phyloP scores from a whole-genome alignment of 2,888 invertebrate species.

The Diachrysia chrysitis region DNA sequence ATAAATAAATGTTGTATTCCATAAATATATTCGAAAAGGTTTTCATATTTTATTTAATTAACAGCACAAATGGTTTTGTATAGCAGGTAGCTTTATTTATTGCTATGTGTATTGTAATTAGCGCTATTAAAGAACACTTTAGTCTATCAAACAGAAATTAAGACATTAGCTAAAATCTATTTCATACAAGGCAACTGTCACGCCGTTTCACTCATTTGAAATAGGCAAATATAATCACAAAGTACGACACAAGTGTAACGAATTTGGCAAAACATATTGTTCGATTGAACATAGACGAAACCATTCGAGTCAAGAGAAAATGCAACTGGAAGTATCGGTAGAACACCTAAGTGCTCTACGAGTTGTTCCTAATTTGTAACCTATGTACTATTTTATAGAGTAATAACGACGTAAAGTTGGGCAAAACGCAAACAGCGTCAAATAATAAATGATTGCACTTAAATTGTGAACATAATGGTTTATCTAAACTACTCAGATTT shows the following conservation, averaged over 20 bases:
- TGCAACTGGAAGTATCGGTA: constrained; percentile 59
- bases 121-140: constrained; percentile 43
- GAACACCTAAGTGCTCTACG: constrained; percentile 40
- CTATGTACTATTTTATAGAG: constrained; percentile 32
- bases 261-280: constrained; percentile 66
- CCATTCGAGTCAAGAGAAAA: constrained; percentile 47
- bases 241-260: constrained; percentile 65
- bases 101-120: constrained; percentile 58
- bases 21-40: constrained; percentile 79
- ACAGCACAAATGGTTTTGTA: constrained; percentile 62
- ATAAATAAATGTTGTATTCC: constrained; percentile 82
- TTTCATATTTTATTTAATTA: constrained; percentile 62
- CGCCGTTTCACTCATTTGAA: constrained; percentile 67
- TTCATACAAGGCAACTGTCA: constrained; percentile 69
- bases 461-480: constrained; percentile 32
- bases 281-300: constrained; percentile 46
- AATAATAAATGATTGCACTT: constrained; percentile 28
- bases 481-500: constrained; percentile 59
- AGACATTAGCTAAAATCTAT: constrained; percentile 68
- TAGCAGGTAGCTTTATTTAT: constrained; percentile 62
- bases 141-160: constrained; percentile 65
- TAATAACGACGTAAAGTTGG: constrained; percentile 27
- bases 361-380: constrained; percentile 36
- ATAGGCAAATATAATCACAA: constrained; percentile 65
- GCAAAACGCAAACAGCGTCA: constrained; percentile 44